Evolutionary conservation across 2,113 vertebrate genomes (phyloP), one percentile per base, ranked within the genome.

Genomic region (Pyrgilauda ruficollis): DNA sequence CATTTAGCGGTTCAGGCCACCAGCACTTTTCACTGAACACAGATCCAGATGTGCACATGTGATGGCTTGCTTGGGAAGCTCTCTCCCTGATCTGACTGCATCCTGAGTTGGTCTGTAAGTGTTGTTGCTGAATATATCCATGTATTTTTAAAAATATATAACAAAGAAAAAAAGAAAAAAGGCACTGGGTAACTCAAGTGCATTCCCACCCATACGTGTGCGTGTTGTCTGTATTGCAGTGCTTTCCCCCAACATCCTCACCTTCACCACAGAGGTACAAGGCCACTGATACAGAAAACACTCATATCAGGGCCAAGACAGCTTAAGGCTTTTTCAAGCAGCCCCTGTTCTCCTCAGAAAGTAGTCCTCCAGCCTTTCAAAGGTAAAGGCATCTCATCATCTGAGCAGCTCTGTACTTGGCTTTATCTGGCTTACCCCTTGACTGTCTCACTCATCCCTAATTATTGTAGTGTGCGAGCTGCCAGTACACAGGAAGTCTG

Each of bases 331-430:
- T 7, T 27, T 59, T 77, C 33, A 81, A 78, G 39, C 9, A 84
- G 50, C 11, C 12, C 7, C 43, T 50, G 14, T 19, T 67, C 73
- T 85, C n/a, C 27, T 63, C 61, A 69, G 72, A 84, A 77, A 74
- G 50, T 13, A 74, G 33, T 21, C 17, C 77, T 66, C 21, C 50
- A 87, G 18, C 8, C 31, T 64, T 85, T 84, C 31, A 66, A 69
- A 86, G 8, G 20, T 26, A 67, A 87, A 86, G 46, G 15, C 17
- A 46, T 41, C 67, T 74, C 26, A 23, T 74, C 1, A 1, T 46
- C 46, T 66, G 24, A 55, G 30, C 0, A 0, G 35, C 20, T 91
- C 26, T 4, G 2, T 44, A 26, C 22, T 58, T 63, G 74, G 20
- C 20, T 79, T 75, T 73, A 55, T 61, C 30, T 43, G 27, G 11